Conservation (phyloP, 2,888 invertebrate genomes). For the Lasioglossum zephyrum region DNA sequence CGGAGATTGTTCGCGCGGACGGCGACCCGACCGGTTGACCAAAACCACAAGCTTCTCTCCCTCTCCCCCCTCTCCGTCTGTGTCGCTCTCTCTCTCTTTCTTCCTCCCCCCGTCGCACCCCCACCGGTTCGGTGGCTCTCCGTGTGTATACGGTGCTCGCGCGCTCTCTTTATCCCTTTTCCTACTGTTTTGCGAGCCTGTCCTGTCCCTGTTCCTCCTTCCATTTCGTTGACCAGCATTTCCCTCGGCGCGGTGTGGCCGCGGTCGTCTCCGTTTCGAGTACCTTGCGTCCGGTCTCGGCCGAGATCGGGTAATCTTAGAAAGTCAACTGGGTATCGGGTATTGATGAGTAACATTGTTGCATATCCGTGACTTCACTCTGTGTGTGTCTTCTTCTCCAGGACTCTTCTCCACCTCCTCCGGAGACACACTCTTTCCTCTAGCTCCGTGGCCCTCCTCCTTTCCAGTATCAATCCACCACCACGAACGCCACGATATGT, state of each 20-base stretch:
- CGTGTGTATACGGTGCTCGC: slow-evolving; percentile 14
- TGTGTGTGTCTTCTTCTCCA: background rate
- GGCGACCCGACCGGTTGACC: slow-evolving; percentile 77
- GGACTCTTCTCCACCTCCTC: background rate
- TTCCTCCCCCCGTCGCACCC: background rate
- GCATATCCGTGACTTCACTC: background rate
- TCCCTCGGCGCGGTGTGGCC: slow-evolving; percentile 43
- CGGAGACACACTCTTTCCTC: background rate
- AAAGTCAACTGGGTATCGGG: slow-evolving; percentile 64
- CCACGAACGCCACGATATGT: background rate
- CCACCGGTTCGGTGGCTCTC: background rate
- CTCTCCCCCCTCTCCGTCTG: background rate
- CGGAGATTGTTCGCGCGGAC: slow-evolving; percentile 75
- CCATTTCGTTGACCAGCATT: slow-evolving; percentile 31
- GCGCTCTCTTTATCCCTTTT: slow-evolving; percentile 44
- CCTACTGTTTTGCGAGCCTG: slow-evolving; percentile 39
- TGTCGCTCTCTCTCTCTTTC: background rate
- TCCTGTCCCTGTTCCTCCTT: slow-evolving; percentile 12
- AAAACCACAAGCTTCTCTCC: slow-evolving; percentile 74
- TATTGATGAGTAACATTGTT: slow-evolving; percentile 58
- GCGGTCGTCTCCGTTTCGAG: slow-evolving; percentile 45
- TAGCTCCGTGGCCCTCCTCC: accelerated
- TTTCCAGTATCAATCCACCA: background rate
- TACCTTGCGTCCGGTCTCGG: slow-evolving; percentile 45
- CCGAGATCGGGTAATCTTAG: slow-evolving; percentile 65